Evolutionary conservation across 1,140 invertebrate species (phyloP), one percentile per base, ranked within the genome.

Genomic region (Aphaenogaster floridana): DNA sequence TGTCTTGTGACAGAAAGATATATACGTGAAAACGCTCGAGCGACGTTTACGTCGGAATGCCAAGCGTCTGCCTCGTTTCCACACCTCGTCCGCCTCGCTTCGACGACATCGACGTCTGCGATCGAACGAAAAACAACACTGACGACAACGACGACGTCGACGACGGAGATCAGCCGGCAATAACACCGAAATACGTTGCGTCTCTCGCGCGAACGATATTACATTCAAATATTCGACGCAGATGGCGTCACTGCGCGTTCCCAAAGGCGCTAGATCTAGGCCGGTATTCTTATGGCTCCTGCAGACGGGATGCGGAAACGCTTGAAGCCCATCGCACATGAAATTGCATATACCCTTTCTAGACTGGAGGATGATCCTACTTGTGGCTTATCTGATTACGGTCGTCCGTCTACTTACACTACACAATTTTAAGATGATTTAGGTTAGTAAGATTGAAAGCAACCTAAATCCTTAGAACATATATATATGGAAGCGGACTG

Each of bases 141-240:
- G 0, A 54, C 15, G 6, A 54, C 9, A n/a, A 39, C 1, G 0
- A 54, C 15, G 6, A 54, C 9, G 36, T 21, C 57, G 11, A 5
- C 9, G 36, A 39, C 59, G 11, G 1, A 76, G 13, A 54, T 6
- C 17, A 9, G 0, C 2, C 11, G 2, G n/a, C n/a, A 57, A 36
- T 11, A 72, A 54, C n/a, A 48, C 7, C n/a, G 36, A 72, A 15
- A 3, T n/a, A 54, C 45, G 28, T 50, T 50, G 21, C 45, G 15
- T 68, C 6, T 15, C 21, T 8, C 21, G 11, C 15, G 4, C 4
- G 6, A 11, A 34, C 1, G 8, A 39, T 28, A 28, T 28, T 28
- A 21, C 21, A 59, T 77, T 77, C 34, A 59, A 77, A 77, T 77
- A 8, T 59, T 42, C 11, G 36, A 76, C 34, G 11, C n/a, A 8